A percentile compares a stretch with the other conserved stretches of the same genome.
Conservation (phyloP, 2,797 vertebrate species). For the Coregonus suidteri region DNA sequence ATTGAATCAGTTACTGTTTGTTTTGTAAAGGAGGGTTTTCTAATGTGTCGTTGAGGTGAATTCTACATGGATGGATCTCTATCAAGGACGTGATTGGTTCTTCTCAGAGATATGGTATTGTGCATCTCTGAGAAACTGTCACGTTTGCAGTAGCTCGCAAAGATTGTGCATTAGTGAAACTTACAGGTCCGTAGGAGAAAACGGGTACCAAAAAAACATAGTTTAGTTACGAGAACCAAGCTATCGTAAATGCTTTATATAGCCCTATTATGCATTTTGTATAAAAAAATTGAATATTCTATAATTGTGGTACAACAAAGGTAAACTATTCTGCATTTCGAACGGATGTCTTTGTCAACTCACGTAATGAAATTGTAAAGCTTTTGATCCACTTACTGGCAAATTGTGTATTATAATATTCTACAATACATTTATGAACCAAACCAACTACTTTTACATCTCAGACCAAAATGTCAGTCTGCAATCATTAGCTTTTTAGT, state of each 20-base stretch:
- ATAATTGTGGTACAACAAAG: constrained; percentile 52
- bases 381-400: constrained; percentile 14
- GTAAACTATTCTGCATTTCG: constrained; percentile 46
- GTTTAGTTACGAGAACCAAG: neutral
- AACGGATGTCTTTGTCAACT: constrained; percentile 44
- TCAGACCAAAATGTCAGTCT: constrained; percentile 17
- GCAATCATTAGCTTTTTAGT: constrained; percentile 57
- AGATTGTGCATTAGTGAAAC: neutral
- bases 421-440: constrained; percentile 57
- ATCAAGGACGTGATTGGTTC: constrained; percentile 8
- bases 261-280: constrained; percentile 27
- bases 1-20: constrained; percentile 15
- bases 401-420: constrained; percentile 47
- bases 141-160: neutral
- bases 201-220: neutral
- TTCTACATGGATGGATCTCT: constrained; percentile 5
- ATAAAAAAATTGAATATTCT: constrained; percentile 8
- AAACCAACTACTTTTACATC: neutral
- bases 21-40: neutral
- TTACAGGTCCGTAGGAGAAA: neutral
- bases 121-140: neutral
- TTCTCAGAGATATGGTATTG: constrained; percentile 33
- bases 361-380: constrained; percentile 20
- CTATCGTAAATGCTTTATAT: constrained; percentile 50
- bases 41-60: neutral